These are phyloP conservation scores for Drosophila nannoptera DNA, from an alignment of 1,140 invertebrate species.

Conservation along the genomic window DNA sequence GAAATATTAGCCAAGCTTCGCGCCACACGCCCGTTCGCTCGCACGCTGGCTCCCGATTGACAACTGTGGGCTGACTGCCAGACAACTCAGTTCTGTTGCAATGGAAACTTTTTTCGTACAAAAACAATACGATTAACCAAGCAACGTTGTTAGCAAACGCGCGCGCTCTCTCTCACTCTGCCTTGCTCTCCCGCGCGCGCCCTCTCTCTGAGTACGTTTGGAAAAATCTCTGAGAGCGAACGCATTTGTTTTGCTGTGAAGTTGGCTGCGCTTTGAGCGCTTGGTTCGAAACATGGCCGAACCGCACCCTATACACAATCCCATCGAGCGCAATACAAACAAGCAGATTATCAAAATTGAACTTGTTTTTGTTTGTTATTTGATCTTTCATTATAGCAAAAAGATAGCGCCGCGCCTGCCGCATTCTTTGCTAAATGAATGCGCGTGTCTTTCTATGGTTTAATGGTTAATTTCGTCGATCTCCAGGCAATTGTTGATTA, in stretches of 20 bases:
- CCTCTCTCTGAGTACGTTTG: background rate
- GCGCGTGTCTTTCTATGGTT: too few species aligned
- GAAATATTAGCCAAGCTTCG: constrained; percentile 36
- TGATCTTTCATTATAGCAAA: too few species aligned
- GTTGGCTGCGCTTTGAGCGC: constrained; percentile 47
- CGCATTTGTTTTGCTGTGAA: constrained; percentile 50
- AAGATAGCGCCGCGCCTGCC: too few species aligned
- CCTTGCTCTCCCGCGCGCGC: background rate
- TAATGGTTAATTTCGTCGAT: too few species aligned
- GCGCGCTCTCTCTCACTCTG: constrained; percentile 6
- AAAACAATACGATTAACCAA: constrained; percentile 35
- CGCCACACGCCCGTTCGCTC: constrained; percentile 22
- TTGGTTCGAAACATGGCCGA: constrained; percentile 36
- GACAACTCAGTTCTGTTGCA: constrained; percentile 37
- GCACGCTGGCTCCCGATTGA: constrained; percentile 2
- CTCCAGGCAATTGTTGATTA: too few species aligned
- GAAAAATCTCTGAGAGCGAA: constrained; percentile 29
- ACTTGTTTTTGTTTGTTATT: too few species aligned
- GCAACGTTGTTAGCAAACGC: constrained; percentile 13
- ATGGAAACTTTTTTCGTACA: constrained; percentile 47
- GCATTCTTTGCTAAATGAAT: too few species aligned
- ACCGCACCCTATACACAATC: background rate
- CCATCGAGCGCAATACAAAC: background rate
- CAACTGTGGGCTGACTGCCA: constrained; percentile 22
- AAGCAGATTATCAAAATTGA: too few species aligned